phyloP scores from a whole-genome alignment of 2,888 invertebrate genomes.

The Sinohyriopsis cumingii region DNA sequence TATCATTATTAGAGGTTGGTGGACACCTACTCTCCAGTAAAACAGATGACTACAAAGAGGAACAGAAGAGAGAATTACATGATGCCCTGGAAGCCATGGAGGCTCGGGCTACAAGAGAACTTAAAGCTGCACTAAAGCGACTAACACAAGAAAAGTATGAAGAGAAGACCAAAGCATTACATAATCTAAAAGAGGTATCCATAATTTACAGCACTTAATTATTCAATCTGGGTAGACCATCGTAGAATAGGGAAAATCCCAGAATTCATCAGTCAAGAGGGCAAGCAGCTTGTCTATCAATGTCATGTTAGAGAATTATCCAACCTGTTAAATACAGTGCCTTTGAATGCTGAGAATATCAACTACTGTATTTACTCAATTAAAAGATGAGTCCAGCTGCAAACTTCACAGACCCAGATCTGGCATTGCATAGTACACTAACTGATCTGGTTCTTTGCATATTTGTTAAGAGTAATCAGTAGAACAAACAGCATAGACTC shows the following conservation, averaged over 20 bases:
- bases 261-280: background rate
- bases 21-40: slow-evolving; percentile 45
- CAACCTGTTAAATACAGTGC: background rate
- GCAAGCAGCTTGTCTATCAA: background rate
- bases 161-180: slow-evolving; percentile 53
- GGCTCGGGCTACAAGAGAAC: slow-evolving; percentile 57
- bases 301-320: background rate
- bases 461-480: too few species aligned
- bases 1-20: slow-evolving; percentile 35
- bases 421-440: too few species aligned
- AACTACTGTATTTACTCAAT: background rate
- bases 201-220: background rate
- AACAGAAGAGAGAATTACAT: slow-evolving; percentile 54
- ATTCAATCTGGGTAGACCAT: background rate
- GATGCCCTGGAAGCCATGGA: slow-evolving; percentile 58
- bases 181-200: slow-evolving; percentile 59
- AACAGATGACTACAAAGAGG: slow-evolving; percentile 54
- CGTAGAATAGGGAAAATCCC: background rate
- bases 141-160: slow-evolving; percentile 55
- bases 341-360: background rate
- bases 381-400: too few species aligned
- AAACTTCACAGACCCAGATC: too few species aligned
- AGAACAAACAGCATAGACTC: too few species aligned
- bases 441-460: too few species aligned
- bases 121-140: slow-evolving; percentile 57